Percentiles rank a stretch among this genome's conserved stretches.
phyloP scores from a whole-genome alignment of 2,888 invertebrate species.

The Pterostichus madidus region DNA sequence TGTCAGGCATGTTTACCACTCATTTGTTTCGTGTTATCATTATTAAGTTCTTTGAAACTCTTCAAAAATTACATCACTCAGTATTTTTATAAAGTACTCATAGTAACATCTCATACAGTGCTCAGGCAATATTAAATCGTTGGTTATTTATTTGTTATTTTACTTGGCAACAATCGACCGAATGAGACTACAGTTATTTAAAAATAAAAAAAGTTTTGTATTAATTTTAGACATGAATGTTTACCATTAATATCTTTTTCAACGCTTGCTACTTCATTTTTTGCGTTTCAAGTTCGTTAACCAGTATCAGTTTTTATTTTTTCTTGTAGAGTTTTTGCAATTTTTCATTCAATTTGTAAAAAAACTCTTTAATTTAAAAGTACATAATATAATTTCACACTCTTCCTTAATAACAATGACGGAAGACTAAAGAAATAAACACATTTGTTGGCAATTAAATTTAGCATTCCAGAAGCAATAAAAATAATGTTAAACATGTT shows the following conservation, averaged over 20 bases:
- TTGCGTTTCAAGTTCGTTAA: conserved; percentile 49
- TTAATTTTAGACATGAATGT: conserved; percentile 36
- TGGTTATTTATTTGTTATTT: background rate
- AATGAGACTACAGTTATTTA: conserved; percentile 12
- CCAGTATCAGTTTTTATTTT: conserved; percentile 40
- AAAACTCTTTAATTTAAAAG: conserved; percentile 45
- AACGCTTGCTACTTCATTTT: conserved; percentile 49
- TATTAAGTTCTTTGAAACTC: background rate
- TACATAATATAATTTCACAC: conserved; percentile 32
- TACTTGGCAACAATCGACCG: conserved; percentile 14
- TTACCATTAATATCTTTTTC: conserved; percentile 52
- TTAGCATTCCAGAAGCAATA: background rate
- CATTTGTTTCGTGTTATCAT: too few relatives aligned
- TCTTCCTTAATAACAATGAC: background rate
- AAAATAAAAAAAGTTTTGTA: conserved; percentile 42
- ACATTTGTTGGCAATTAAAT: conserved; percentile 16
- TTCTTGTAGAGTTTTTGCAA: conserved; percentile 24
- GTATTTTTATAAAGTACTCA: background rate
- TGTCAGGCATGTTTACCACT: too few relatives aligned
- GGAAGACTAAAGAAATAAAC: background rate
- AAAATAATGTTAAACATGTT: conserved; percentile 24
- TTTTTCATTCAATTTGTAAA: conserved; percentile 25
- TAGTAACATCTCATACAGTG: background rate
- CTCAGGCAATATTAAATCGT: background rate
- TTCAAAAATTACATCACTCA: conserved; percentile 13